phyloP scores from a whole-genome alignment of 2,888 invertebrate species.

The Eretmocerus hayati region DNA sequence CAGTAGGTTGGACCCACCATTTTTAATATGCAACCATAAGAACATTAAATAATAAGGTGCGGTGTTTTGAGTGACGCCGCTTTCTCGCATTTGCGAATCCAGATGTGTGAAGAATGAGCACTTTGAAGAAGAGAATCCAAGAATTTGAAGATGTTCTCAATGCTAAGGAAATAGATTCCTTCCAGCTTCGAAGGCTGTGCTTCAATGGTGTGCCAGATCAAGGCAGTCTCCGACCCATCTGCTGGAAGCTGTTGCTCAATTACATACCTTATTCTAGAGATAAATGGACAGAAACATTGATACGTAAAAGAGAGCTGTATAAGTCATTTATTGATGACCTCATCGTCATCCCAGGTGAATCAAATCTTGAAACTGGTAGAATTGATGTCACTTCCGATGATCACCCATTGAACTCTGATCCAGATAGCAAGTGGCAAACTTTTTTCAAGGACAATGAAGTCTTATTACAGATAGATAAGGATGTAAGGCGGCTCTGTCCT shows the following conservation, averaged over 20 bases:
- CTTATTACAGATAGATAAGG: constrained; percentile 94
- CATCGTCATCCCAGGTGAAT: constrained; percentile 72
- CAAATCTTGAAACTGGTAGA: constrained; percentile 51
- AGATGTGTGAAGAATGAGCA: constrained; percentile 33
- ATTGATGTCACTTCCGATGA: constrained; percentile 59
- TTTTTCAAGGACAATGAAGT: constrained; percentile 98
- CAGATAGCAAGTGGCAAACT: constrained; percentile 91
- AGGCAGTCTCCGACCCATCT: constrained; percentile 70
- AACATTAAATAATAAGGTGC: no score
- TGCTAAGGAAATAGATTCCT: constrained; percentile 64
- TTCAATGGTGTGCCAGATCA: constrained; percentile 88
- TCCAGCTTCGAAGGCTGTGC: constrained; percentile 61
- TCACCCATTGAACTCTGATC: constrained; percentile 91
- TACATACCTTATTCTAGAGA: constrained; percentile 69
- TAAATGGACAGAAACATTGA: constrained; percentile 62
- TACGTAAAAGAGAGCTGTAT: constrained; percentile 72
- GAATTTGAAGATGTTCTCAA: constrained; percentile 70
- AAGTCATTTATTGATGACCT: constrained; percentile 82
- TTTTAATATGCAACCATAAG: no score
- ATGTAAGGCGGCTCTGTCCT: constrained; percentile 85
- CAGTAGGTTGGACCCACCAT: no score
- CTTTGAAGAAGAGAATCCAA: constrained; percentile 52
- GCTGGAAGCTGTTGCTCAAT: constrained; percentile 83
- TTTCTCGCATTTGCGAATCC: no score
- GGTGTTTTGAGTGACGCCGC: no score